Conservation (phyloP, 2,113 vertebrate genomes). For the Anthoscopus minutus region DNA sequence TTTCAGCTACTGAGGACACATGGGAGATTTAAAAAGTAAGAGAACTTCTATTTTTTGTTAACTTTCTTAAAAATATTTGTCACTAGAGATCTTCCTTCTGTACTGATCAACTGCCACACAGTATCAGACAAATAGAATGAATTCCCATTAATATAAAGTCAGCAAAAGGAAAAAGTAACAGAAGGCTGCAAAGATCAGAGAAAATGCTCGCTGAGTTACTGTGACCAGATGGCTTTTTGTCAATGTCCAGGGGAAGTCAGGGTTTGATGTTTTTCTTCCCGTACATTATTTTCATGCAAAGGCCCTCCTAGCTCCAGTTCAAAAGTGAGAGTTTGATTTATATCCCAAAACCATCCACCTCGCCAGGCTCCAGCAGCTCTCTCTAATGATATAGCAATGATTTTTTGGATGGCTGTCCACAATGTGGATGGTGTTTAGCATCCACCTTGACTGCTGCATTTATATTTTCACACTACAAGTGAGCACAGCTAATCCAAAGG, state of each 20-base stretch:
- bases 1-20: background rate
- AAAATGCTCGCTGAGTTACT: background rate
- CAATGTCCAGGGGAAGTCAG: background rate
- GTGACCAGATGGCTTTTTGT: background rate
- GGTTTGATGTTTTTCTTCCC: background rate
- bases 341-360: background rate
- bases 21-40: background rate
- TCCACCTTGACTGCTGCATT: background rate
- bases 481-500: background rate
- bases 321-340: conserved; percentile 7
- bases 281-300: background rate
- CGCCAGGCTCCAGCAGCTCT: background rate
- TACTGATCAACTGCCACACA: background rate
- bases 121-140: background rate
- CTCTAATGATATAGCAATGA: background rate
- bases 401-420: background rate
- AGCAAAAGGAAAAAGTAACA: background rate
- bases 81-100: background rate
- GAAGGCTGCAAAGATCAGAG: background rate
- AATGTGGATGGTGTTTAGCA: background rate
- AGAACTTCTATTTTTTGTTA: background rate
- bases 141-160: background rate
- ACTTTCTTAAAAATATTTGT: background rate
- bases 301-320: background rate
- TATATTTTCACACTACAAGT: background rate